Base-by-base conservation (phyloP, 2,888 invertebrate genomes). In the Perizoma affinitatum region DNA sequence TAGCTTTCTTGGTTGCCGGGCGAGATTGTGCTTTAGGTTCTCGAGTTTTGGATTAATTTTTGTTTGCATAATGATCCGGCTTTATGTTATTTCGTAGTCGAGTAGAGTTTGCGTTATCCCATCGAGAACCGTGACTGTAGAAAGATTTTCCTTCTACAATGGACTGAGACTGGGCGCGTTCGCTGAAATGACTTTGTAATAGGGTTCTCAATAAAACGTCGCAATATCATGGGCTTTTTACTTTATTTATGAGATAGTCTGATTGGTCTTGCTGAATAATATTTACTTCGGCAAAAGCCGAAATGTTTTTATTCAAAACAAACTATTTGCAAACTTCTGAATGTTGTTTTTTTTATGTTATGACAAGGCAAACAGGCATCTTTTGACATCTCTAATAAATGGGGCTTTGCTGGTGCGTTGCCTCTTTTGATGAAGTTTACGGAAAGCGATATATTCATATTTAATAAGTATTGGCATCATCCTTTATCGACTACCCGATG, bases 121-220 rank as follows among this genome's bases (percentile, higher is more conserved):
- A 90, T 90, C 91, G 90, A 91, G 92, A 90, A 85, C 90, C 90
- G 91, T 90, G 91, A 90, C 91, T 90, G 91, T 90, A 87, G 88
- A 90, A 92, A 90, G 91, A 92, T 91, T 92, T 92, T 86, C 90
- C 88, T 85, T 87, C 88, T 88, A 91, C 91, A 91, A 91, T 90
- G 86, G 87, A 86, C 88, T 84, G 86, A 87, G 86, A 88, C 86
- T 85, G 82, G 83, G 84, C 76, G 84, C 86, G 84, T 84, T 84
- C 85, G 82, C 80, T 80, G 81, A 86, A 90, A 91, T 88, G 86
- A 90, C 89, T 90, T 88, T 90, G 88, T 88, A 89, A 91, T 88
- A 83, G 84, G 87, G 85, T 84, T 78, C 82, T 84, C 84, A 88
- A 87, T 88, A 88, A 88, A 87, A 87, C 81, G 83, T 78, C 81